A percentile compares a stretch with the other conserved stretches of the same genome.
These are phyloP conservation scores for Carassius carassius DNA, from an alignment of 2,113 vertebrate genomes.

Conservation along the genomic window DNA sequence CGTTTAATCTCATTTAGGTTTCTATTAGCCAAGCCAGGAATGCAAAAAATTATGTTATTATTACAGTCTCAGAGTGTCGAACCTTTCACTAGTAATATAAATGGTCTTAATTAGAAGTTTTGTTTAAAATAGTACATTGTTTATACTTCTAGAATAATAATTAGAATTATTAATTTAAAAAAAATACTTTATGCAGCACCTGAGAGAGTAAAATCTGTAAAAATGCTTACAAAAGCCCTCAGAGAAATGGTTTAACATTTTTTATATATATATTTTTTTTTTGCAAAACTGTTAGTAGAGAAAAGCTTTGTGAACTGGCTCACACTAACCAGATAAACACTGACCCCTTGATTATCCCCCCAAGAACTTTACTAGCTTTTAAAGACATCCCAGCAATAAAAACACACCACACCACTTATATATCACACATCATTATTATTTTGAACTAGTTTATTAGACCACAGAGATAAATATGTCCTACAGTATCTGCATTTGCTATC, in stretches of 20 bases:
- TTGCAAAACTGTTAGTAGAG: background rate
- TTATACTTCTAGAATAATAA: too few species aligned
- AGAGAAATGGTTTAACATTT: too few species aligned
- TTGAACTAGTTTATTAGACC: conserved; percentile 42
- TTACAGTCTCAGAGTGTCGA: too few species aligned
- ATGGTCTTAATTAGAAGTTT: too few species aligned
- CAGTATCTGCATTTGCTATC: conserved; percentile 35
- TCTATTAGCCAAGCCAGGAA: background rate
- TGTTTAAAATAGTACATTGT: too few species aligned
- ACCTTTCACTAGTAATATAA: too few species aligned
- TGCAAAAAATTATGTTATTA: background rate
- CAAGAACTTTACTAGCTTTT: background rate
- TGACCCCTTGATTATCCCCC: background rate
- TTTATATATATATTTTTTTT: too few species aligned
- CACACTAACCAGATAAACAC: background rate
- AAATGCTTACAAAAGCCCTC: too few species aligned
- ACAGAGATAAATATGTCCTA: conserved; percentile 60
- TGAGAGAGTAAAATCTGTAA: too few species aligned
- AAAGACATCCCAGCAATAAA: background rate
- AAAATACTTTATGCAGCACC: too few species aligned
- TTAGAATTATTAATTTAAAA: too few species aligned
- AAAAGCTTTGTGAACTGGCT: background rate
- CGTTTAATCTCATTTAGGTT: background rate
- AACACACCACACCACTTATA: background rate
- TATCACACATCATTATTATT: background rate